A percentile compares a stretch with the other conserved stretches of the same genome.
These are phyloP conservation scores for Dasyurus viverrinus DNA, from an alignment of 2,113 vertebrate species.

Conservation along the genomic window DNA sequence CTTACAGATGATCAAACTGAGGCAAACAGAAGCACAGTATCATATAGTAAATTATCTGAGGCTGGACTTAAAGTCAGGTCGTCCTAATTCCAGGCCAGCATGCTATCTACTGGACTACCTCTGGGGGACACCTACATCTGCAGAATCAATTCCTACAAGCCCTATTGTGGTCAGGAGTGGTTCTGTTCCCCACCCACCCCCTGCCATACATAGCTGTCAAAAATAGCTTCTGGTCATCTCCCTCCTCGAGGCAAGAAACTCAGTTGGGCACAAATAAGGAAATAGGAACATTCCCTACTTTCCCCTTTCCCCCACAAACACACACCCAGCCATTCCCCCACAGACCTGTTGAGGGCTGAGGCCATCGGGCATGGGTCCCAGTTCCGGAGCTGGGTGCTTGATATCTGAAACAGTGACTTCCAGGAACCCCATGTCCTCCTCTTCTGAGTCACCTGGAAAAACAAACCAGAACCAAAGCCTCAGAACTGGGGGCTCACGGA, in stretches of 20 bases:
- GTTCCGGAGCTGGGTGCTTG: conserved; percentile 91
- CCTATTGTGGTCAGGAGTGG: neutral
- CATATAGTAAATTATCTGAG: neutral
- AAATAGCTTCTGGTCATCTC: neutral
- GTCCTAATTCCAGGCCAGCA: too few relatives aligned
- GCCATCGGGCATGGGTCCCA: conserved; percentile 94
- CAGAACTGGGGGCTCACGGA: neutral
- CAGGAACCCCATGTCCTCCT: conserved; percentile 93
- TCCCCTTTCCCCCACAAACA: neutral
- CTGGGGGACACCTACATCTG: neutral
- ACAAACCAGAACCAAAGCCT: neutral
- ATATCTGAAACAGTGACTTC: conserved; percentile 91
- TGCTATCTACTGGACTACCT: neutral
- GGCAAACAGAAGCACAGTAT: neutral
- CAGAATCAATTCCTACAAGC: neutral
- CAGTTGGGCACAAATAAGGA: neutral
- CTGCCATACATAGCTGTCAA: neutral
- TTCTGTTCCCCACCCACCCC: neutral
- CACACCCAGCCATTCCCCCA: rapidly evolving
- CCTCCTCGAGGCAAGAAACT: neutral
- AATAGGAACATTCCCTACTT: neutral
- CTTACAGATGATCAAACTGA: neutral
- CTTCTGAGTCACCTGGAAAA: conserved; percentile 91
- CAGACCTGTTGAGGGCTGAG: conserved; percentile 94
- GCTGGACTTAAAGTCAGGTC: neutral